These are phyloP conservation scores for Goniozus legneri DNA, from an alignment of 1,140 invertebrate genomes.

Conservation along the genomic window DNA sequence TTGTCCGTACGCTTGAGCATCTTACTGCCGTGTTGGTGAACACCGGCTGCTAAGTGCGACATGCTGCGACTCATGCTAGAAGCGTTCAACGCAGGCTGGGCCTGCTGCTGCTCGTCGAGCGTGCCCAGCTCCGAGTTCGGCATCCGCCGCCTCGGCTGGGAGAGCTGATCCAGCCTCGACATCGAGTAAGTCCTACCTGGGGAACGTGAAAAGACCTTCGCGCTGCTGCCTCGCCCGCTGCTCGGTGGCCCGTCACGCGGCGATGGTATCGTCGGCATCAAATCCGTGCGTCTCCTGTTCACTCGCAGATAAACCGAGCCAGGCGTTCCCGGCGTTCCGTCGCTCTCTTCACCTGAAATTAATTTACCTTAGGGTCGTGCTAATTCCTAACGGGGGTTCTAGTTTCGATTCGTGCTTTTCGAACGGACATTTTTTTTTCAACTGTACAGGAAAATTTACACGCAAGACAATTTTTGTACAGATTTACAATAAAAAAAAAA, in stretches of 20 bases:
- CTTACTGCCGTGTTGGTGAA: conserved; percentile 20
- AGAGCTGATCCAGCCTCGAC: conserved; percentile 83
- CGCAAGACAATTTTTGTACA: too few relatives aligned
- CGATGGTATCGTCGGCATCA: conserved; percentile 84
- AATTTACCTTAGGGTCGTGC: conserved; percentile 36
- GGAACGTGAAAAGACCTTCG: conserved; percentile 63
- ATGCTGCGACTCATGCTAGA: conserved; percentile 65
- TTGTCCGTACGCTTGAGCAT: conserved; percentile 50
- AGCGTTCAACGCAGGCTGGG: conserved; percentile 47
- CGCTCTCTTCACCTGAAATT: conserved; percentile 57
- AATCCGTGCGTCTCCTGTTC: conserved; percentile 80
- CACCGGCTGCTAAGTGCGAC: conserved; percentile 61
- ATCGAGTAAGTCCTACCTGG: conserved; percentile 89
- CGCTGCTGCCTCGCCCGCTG: conserved; percentile 51
- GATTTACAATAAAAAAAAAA: too few relatives aligned
- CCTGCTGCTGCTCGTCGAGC: conserved; percentile 48
- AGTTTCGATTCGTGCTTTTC: too few relatives aligned
- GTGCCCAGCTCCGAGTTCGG: conserved; percentile 58
- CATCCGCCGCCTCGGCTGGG: conserved; percentile 65
- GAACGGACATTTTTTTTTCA: too few relatives aligned
- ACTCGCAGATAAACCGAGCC: conserved; percentile 63
- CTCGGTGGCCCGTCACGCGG: conserved; percentile 59
- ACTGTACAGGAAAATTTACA: too few relatives aligned
- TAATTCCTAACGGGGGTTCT: too few relatives aligned
- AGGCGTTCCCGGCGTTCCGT: conserved; percentile 51